phyloP scores from a whole-genome alignment of 2,797 vertebrate genomes.

The Syngnathus acus region DNA sequence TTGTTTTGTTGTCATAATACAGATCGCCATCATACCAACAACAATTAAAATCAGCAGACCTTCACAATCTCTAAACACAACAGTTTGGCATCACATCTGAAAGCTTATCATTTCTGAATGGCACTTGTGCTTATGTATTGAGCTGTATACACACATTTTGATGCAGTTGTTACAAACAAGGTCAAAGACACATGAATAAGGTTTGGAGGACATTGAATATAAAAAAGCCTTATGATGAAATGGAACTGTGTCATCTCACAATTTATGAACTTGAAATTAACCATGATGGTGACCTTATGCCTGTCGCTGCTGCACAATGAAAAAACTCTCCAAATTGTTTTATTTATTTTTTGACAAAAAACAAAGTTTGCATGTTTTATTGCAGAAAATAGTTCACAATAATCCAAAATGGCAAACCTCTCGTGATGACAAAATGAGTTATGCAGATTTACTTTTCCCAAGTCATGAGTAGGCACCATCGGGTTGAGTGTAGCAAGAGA shows the following conservation, averaged over 20 bases:
- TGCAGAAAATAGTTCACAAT: too few relatives aligned
- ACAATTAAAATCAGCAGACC: constrained; percentile 19
- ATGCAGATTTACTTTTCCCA: constrained; percentile 24
- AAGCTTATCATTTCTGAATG: constrained; percentile 49
- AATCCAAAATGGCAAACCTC: not conserved
- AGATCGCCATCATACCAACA: constrained; percentile 2
- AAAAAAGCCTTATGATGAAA: constrained; percentile 31
- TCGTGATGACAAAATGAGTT: not conserved
- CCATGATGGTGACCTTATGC: not conserved
- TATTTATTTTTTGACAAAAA: not conserved
- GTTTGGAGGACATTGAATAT: constrained; percentile 22
- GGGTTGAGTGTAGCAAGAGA: constrained; percentile 36
- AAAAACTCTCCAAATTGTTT: not conserved
- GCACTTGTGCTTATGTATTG: constrained; percentile 47
- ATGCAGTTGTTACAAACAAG: constrained; percentile 18
- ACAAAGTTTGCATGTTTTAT: not conserved
- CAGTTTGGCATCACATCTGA: constrained; percentile 59
- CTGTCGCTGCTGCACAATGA: too few relatives aligned
- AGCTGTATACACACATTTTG: constrained; percentile 17
- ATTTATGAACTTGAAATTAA: not conserved
- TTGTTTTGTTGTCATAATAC: not conserved
- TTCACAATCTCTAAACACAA: constrained; percentile 17
- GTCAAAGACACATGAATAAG: constrained; percentile 31
- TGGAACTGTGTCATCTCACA: constrained; percentile 23
- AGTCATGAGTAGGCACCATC: constrained; percentile 50